These are phyloP conservation scores for Lepus oiostolus DNA, from an alignment of 2,797 vertebrate genomes.

Conservation along the genomic window DNA sequence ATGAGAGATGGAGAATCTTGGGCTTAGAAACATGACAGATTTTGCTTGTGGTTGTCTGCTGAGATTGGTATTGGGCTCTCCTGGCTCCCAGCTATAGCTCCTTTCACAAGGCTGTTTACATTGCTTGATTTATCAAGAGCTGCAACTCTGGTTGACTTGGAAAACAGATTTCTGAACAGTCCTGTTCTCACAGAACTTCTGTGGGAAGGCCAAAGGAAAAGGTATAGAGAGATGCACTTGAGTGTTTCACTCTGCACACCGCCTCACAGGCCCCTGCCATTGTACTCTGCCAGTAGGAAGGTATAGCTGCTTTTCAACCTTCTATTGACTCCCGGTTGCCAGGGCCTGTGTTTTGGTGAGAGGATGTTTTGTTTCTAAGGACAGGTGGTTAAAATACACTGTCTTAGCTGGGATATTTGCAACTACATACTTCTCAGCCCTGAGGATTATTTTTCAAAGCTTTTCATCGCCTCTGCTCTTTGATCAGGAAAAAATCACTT, in stretches of 20 bases:
- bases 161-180: constrained; percentile 48
- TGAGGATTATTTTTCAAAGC: constrained; percentile 63
- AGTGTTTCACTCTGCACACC: neutral
- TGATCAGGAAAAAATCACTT: constrained; percentile 72
- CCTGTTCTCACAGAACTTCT: constrained; percentile 2
- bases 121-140: constrained; percentile 39
- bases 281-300: neutral
- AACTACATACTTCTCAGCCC: neutral
- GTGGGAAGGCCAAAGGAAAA: neutral
- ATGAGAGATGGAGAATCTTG: neutral
- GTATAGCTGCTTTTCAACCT: neutral
- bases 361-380: constrained; percentile 42
- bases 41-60: neutral
- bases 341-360: neutral
- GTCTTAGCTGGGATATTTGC: neutral
- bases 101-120: neutral
- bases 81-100: neutral
- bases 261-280: neutral
- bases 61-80: neutral
- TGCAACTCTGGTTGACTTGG: neutral
- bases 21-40: neutral
- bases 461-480: constrained; percentile 52
- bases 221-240: neutral
- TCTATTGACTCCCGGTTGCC: neutral
- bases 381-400: neutral